A percentile compares a stretch with the other conserved stretches of the same genome.
These are phyloP conservation scores for Pseudomugil tenellus DNA, from an alignment of 2,797 vertebrate species.

Conservation along the genomic window DNA sequence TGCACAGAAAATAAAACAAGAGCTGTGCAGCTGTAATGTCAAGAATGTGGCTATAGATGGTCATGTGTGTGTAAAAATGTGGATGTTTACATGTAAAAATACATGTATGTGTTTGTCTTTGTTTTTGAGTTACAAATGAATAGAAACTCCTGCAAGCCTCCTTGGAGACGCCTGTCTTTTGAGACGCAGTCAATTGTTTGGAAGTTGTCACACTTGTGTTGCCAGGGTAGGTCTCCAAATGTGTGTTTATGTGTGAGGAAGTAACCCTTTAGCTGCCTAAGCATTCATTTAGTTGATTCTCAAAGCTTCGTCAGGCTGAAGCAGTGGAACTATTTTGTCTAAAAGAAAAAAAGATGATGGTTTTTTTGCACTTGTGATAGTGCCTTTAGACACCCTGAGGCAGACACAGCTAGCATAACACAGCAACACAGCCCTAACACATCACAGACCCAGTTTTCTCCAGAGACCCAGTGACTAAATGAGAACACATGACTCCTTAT, in stretches of 20 bases:
- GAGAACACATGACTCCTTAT: constrained; percentile 60
- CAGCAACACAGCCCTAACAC: constrained; percentile 62
- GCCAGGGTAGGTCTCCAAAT: constrained; percentile 59
- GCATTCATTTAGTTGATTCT: constrained; percentile 39
- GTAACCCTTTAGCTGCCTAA: constrained; percentile 21
- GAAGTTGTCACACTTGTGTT: constrained; percentile 72
- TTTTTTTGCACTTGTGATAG: constrained; percentile 22
- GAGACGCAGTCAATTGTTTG: constrained; percentile 66
- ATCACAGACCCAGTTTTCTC: constrained; percentile 47
- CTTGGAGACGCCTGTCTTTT: constrained; percentile 65
- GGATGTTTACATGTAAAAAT: constrained; percentile 3
- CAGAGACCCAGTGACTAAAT: constrained; percentile 51
- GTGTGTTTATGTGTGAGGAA: constrained; percentile 39
- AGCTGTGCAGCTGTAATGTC: constrained; percentile 11
- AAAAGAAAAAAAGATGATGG: too few relatives aligned
- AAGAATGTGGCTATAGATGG: not conserved
- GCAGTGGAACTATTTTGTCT: constrained; percentile 27
- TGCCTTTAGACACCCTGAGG: constrained; percentile 53
- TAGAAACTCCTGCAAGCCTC: constrained; percentile 58
- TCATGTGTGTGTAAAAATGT: not conserved
- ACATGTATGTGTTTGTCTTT: constrained; percentile 36
- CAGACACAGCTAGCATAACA: constrained; percentile 59
- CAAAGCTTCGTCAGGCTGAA: constrained; percentile 32
- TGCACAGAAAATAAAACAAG: constrained; percentile 14
- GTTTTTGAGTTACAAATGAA: constrained; percentile 46